These are phyloP conservation scores for Calcarius lapponicus DNA, from an alignment of 2,797 vertebrate species.

Conservation along the genomic window DNA sequence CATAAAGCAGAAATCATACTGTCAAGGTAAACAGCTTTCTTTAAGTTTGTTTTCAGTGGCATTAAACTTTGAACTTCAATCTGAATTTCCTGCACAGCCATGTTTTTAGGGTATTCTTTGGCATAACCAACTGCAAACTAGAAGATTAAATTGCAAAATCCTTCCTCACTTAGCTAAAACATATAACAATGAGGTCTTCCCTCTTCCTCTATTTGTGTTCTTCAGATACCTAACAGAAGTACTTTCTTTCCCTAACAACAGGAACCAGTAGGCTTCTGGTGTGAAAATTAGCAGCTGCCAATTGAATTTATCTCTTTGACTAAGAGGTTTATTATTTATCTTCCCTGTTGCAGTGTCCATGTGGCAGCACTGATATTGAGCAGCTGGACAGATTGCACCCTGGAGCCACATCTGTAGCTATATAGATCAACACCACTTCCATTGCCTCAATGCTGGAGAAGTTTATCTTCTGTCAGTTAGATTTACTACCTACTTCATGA, in stretches of 20 bases:
- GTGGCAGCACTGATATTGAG: slow-evolving; percentile 76
- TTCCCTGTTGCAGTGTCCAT: slow-evolving; percentile 69
- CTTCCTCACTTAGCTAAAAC: neutral
- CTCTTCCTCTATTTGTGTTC: neutral
- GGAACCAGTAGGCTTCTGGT: slow-evolving; percentile 33
- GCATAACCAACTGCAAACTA: neutral
- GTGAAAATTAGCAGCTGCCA: slow-evolving; percentile 57
- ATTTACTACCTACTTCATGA: slow-evolving; percentile 72
- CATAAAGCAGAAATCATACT: neutral
- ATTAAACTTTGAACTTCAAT: neutral
- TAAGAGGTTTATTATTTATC: slow-evolving; percentile 77
- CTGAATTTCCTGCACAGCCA: neutral
- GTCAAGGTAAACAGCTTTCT: neutral
- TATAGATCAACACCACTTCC: slow-evolving; percentile 74
- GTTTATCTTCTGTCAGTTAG: slow-evolving; percentile 76
- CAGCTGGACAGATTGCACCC: slow-evolving; percentile 77
- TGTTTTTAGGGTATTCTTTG: neutral
- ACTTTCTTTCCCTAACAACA: neutral
- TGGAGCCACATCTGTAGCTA: slow-evolving; percentile 74
- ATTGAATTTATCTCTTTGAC: slow-evolving; percentile 70
- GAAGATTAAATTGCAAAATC: neutral
- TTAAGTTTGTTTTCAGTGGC: neutral
- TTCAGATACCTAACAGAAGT: neutral
- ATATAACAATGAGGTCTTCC: neutral
- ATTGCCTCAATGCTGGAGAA: slow-evolving; percentile 65